These are phyloP conservation scores for Beaufortia kweichowensis DNA, from an alignment of 2,113 vertebrate species.

Conservation along the genomic window DNA sequence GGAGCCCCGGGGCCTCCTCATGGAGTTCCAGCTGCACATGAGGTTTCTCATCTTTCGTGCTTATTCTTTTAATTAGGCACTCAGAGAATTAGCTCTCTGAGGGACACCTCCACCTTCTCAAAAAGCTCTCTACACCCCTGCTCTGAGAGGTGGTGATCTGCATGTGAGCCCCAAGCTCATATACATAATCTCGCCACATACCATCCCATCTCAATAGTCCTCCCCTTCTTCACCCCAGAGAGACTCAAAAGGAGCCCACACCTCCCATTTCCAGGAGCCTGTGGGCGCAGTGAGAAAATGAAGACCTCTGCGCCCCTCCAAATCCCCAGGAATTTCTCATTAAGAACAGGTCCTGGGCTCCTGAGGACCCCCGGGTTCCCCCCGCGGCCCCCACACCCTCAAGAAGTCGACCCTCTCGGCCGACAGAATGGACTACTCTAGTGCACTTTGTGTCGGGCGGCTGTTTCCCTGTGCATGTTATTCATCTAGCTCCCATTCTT, in stretches of 20 bases:
- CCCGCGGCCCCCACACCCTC: slow-evolving; percentile 54
- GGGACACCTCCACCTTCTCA: slow-evolving; percentile 40
- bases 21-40: slow-evolving; percentile 49
- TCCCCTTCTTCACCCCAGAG: slow-evolving; percentile 67
- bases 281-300: slow-evolving; percentile 81
- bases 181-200: slow-evolving; percentile 72
- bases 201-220: slow-evolving; percentile 65
- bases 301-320: slow-evolving; percentile 80
- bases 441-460: slow-evolving; percentile 66
- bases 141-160: slow-evolving; percentile 63
- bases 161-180: slow-evolving; percentile 68
- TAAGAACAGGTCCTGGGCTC: slow-evolving; percentile 72
- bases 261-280: slow-evolving; percentile 64
- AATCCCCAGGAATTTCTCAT: slow-evolving; percentile 83
- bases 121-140: slow-evolving; percentile 48
- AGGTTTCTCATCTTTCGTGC: slow-evolving; percentile 47
- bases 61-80: slow-evolving; percentile 68
- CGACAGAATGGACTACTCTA: slow-evolving; percentile 69
- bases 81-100: slow-evolving; percentile 59
- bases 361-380: slow-evolving; percentile 63
- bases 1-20: slow-evolving; percentile 25
- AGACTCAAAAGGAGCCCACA: slow-evolving; percentile 66
- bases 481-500: slow-evolving; percentile 72
- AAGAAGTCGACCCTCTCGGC: slow-evolving; percentile 57
- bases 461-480: slow-evolving; percentile 61